Evolutionary conservation across 1,140 invertebrate genomes (phyloP).

Genomic region (Temnothorax longispinosus): DNA sequence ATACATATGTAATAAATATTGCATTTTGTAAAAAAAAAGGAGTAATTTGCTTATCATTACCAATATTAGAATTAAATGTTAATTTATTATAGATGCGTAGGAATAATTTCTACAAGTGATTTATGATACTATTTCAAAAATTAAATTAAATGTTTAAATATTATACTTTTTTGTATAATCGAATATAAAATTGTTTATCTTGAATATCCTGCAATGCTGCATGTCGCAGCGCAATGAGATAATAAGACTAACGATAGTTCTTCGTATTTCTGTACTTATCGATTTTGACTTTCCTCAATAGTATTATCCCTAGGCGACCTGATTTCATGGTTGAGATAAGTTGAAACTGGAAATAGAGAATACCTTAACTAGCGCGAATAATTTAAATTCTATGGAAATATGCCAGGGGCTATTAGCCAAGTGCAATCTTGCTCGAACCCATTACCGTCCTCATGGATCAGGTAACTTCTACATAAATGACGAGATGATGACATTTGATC

Average conservation of each 20-base stretch:
- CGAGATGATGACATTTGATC: not conserved
- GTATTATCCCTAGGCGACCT: not conserved
- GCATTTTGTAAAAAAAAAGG: not conserved
- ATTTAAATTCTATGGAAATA: slow-evolving; percentile 46
- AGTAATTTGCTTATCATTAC: not conserved
- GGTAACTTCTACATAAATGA: slow-evolving; percentile 9
- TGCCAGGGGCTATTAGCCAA: slow-evolving; percentile 33
- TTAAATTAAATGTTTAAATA: not conserved
- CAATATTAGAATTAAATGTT: not conserved
- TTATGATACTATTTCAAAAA: not conserved
- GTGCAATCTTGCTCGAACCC: slow-evolving; percentile 29
- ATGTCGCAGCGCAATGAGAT: not conserved
- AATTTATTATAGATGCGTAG: not conserved
- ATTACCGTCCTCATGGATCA: not conserved
- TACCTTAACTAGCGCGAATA: slow-evolving; percentile 33
- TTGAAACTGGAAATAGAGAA: slow-evolving; percentile 28
- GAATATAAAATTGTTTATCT: not conserved
- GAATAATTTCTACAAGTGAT: not conserved
- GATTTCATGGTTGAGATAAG: slow-evolving; percentile 34
- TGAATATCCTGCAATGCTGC: not conserved
- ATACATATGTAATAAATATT: not conserved
- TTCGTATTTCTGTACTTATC: slow-evolving; percentile 12
- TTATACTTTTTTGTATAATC: not conserved
- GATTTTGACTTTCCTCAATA: slow-evolving; percentile 18
- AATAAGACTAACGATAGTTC: not conserved